phyloP scores from a whole-genome alignment of 1,140 invertebrate genomes.

The Saccostrea echinata region DNA sequence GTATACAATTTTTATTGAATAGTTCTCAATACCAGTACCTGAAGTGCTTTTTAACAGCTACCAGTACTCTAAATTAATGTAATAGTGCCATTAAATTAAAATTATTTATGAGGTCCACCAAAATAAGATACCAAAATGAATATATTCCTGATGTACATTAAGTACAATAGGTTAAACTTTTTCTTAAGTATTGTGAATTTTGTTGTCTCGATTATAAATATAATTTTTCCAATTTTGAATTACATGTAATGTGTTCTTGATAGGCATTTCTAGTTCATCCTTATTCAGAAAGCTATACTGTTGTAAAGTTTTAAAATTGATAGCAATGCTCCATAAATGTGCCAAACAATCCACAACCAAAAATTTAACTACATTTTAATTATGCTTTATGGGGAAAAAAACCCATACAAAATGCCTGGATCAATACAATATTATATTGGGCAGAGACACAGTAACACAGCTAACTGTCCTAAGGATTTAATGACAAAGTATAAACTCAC shows the following conservation, averaged over 20 bases:
- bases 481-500: slow-evolving; percentile 78
- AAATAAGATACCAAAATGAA: no score
- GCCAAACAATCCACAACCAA: neutral
- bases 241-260: no score
- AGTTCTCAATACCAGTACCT: neutral
- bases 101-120: no score
- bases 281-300: no score
- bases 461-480: neutral
- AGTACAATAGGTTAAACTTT: no score
- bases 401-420: neutral
- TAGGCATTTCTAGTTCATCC: no score
- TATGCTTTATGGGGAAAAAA: neutral
- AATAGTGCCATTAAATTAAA: no score
- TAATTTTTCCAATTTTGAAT: no score
- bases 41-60: neutral
- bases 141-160: no score
- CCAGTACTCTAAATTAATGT: neutral
- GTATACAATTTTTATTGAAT: neutral
- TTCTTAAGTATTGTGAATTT: no score
- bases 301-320: neutral
- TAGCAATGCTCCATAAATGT: neutral
- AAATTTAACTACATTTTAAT: neutral
- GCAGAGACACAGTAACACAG: neutral
- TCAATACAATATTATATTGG: neutral
- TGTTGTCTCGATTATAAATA: no score